Evolutionary conservation across 35 echinoderm and acorn worm genomes (phyloP), one percentile per base, ranked within the genome.

Genomic region (Eucidaris tribuloides): DNA sequence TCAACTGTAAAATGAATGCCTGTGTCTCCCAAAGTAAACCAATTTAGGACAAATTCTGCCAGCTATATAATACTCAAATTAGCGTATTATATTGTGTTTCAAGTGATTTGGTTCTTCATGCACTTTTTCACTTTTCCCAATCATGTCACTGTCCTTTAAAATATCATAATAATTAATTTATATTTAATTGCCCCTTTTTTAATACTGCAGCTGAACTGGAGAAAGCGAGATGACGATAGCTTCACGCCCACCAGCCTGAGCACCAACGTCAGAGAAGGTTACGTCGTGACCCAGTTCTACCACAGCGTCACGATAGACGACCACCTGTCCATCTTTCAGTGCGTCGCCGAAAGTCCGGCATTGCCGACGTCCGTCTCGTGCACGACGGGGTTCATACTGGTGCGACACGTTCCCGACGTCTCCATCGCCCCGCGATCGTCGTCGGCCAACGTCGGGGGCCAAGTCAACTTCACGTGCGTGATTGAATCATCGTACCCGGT

Each of bases 311-410:
- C 68, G 0, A 27, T 33, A 22, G 35, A 41, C 20, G 68, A 74
- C 37, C 68, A 74, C 15, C 68, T 74, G 4, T 74, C 68, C 0
- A 74, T 22, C 11, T 74, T 74, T 40, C 68, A 74, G 40, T 74
- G 68, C 7, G 44, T 74, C 20, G 68, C 35, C 35, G 35, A 74
- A 43, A 74, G n/a, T 40, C 37, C 68, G 1, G 38, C 1, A 2
- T 40, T 74, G 3, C 34, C 34, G 2, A 24, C 68, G 7, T 14
- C 68, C 9, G 35, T 33, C 41, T 74, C 68, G 35, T 74, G 68
- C 68, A 74, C 68, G 35, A 74, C 68, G 41, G 68, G 68, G 3
- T 74, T 74, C 36, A 74, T 74, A 33, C 28, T 74, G 35, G 68
- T 74, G 19, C 68, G 68, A 6, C 68, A 74, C 9, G 68, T 25